Evolutionary conservation across 2,113 vertebrate species (phyloP).

Genomic region (Cheirogaleus medius): DNA sequence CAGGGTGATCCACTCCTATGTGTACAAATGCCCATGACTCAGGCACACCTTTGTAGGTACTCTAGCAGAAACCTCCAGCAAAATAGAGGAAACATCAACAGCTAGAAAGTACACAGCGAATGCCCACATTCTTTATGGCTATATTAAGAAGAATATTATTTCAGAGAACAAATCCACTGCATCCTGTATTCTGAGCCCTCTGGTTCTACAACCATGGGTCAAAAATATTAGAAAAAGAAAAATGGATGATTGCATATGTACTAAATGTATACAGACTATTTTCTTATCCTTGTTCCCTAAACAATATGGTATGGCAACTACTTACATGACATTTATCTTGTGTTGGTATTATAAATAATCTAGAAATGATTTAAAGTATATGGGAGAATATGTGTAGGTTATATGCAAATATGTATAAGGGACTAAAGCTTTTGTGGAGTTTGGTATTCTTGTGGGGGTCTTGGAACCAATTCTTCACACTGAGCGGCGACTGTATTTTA

Average conservation of each 20-base stretch:
- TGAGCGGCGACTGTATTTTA: background rate
- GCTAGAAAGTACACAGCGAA: too few species aligned
- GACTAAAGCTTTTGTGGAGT: background rate
- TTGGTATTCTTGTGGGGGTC: background rate
- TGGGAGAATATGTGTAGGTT: background rate
- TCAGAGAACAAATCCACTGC: background rate
- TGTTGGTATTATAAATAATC: background rate
- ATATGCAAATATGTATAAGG: background rate
- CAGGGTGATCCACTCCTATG: accelerated
- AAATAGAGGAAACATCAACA: background rate
- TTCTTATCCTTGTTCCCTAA: background rate
- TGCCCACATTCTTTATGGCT: background rate
- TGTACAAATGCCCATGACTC: too few species aligned
- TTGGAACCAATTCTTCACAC: too few species aligned
- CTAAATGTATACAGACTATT: background rate
- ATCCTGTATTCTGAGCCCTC: background rate
- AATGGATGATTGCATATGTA: background rate
- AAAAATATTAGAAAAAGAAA: background rate
- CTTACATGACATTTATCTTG: background rate
- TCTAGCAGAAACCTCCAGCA: background rate
- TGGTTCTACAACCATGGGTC: background rate
- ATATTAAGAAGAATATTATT: background rate
- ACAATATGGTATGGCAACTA: background rate
- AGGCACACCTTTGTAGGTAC: accelerated
- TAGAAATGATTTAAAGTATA: background rate